Base-by-base conservation (phyloP, 2,888 invertebrate genomes). In the Drosophila pseudotalamancana region DNA sequence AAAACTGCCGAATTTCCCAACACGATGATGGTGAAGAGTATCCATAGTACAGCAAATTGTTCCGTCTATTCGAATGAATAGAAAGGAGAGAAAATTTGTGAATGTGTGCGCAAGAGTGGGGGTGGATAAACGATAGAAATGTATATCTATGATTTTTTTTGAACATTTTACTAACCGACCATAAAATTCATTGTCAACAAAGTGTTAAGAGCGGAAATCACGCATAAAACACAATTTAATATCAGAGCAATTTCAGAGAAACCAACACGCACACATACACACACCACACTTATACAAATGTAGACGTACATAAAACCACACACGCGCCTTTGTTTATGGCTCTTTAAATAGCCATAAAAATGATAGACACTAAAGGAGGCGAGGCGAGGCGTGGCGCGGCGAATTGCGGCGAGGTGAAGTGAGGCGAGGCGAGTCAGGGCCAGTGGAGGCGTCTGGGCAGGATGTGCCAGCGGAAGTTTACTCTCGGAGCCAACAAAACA, bases 1-100 rank as follows among this genome's bases (percentile, higher is more conserved):
- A 98, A 93, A n/a, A 98, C 98, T 0, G 96, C 95, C 14, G 95
- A 93, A 91, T 98, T 98, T 27, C 97, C 96, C 48, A 96, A 93
- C 37, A 98, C 96, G 71, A 98, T 98, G 48, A 96, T 93, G 43
- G 95, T 94, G 90, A 98, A 96, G 25, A 98, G 93, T 64, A 97
- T 93, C 95, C 96, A 96, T 87, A 97, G 93, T 62, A 98, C 95
- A 16, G 96, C 95, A 89, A 97, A 95, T 91, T 98, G 97, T 90
- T 96, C 95, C 51, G 95, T 94, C 98, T 98, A 94, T 21, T 46
- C 67, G 21, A 39, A 23, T 31, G 32, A 14, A 34, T 46, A 68
- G 21, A 39, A 23, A 34, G 32, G 16, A 34, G 21, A 42, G 18
- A n/a, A n/a, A 50, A n/a, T n/a, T n/a, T n/a, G 11, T 34, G 16